Evolutionary conservation across 2,113 vertebrate genomes (phyloP).

Genomic region (Hydrolagus affinis): DNA sequence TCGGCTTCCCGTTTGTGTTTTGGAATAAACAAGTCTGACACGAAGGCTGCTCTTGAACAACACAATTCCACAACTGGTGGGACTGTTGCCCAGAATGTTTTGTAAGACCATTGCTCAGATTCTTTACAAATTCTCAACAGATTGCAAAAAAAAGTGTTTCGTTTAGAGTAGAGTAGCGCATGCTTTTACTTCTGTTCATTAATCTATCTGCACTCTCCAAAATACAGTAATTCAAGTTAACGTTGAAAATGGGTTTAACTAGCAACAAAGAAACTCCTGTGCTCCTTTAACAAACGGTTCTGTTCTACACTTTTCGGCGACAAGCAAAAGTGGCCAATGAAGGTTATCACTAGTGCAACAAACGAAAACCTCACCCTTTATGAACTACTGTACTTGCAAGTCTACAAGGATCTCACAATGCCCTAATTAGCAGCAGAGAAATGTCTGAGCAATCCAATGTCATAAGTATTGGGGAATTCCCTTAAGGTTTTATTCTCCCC

Average conservation of each 20-base stretch:
- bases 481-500: no score
- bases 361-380: no score
- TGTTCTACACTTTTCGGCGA: no score
- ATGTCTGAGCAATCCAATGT: no score
- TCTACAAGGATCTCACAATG: no score
- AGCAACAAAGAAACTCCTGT: no score
- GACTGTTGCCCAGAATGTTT: conserved; percentile 56
- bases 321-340: no score
- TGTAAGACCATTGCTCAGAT: conserved; percentile 44
- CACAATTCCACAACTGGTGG: conserved; percentile 49
- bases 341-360: no score
- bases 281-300: no score
- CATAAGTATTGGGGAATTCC: no score
- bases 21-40: conserved; percentile 62
- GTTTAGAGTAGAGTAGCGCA: conserved; percentile 33
- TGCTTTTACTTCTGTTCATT: not conserved
- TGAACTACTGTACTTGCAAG: no score
- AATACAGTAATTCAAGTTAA: not conserved
- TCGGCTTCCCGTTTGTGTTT: conserved; percentile 49
- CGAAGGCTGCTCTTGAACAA: conserved; percentile 51
- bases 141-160: conserved; percentile 47
- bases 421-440: no score
- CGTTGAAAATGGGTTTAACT: not conserved
- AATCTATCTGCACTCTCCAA: not conserved
- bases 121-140: conserved; percentile 50